Percentiles rank a stretch among this genome's conserved stretches.
These are phyloP conservation scores for Daphoenositta chrysoptera DNA, from an alignment of 2,113 vertebrate species.

Conservation along the genomic window DNA sequence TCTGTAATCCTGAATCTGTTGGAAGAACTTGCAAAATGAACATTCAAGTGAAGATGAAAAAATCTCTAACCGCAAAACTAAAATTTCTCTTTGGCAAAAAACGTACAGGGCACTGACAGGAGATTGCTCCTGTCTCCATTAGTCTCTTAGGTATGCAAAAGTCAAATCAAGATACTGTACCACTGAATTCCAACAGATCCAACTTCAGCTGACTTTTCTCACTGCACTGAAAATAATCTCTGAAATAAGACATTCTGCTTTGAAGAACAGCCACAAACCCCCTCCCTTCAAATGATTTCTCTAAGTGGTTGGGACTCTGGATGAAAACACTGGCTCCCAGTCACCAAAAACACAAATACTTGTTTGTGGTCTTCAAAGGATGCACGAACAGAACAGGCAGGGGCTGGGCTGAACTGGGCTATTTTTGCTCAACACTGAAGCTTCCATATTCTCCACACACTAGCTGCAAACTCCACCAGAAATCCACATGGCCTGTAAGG, in stretches of 20 bases:
- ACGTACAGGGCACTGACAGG: background rate
- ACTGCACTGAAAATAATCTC: background rate
- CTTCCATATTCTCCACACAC: background rate
- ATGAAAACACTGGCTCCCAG: background rate
- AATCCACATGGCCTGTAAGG: slow-evolving; percentile 32
- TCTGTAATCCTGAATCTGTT: background rate
- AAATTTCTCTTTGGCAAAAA: slow-evolving; percentile 40
- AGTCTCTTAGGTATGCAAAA: background rate
- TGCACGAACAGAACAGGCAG: background rate
- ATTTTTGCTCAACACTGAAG: background rate
- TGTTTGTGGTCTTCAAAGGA: background rate
- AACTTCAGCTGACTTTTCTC: background rate
- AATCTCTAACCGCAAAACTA: background rate
- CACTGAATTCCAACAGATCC: background rate
- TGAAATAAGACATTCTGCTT: background rate
- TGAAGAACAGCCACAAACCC: background rate
- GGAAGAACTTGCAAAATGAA: slow-evolving; percentile 13
- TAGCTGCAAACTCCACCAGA: slow-evolving; percentile 25
- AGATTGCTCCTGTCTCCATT: background rate
- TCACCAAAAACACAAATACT: background rate
- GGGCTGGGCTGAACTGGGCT: background rate
- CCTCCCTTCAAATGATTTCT: background rate
- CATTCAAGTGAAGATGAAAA: background rate
- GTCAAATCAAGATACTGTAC: background rate
- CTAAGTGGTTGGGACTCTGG: background rate